A percentile compares a stretch with the other conserved stretches of the same genome.
phyloP scores from a whole-genome alignment of 2,113 vertebrate species.

The Datnioides undecimradiatus region DNA sequence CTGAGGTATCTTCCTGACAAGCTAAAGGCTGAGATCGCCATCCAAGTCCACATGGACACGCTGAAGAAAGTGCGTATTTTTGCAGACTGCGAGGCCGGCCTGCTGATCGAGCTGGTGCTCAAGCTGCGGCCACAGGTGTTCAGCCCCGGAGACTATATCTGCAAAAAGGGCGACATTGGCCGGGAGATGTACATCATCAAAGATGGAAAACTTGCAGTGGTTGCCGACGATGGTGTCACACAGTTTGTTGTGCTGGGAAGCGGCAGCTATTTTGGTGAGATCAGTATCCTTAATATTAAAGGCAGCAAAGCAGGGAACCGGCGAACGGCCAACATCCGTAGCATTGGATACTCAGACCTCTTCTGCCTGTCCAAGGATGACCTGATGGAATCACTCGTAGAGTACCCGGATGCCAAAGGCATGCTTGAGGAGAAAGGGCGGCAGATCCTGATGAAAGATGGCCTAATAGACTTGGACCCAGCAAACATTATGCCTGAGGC shows the following conservation, averaged over 20 bases:
- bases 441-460: constrained; percentile 96
- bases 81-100: constrained; percentile 95
- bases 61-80: constrained; percentile 97
- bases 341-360: constrained; percentile 96
- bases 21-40: constrained; percentile 95
- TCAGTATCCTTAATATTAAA: constrained; percentile 98
- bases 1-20: constrained; percentile 96
- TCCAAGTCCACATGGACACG: constrained; percentile 96
- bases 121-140: constrained; percentile 95
- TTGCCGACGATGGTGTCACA: constrained; percentile 95
- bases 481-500: constrained; percentile 89
- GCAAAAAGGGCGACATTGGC: constrained; percentile 97
- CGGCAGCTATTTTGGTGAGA: constrained; percentile 97
- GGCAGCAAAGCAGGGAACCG: constrained; percentile 98
- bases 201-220: constrained; percentile 96
- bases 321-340: constrained; percentile 96
- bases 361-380: constrained; percentile 98
- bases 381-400: constrained; percentile 94
- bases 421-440: constrained; percentile 97
- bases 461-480: constrained; percentile 90
- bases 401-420: constrained; percentile 95
- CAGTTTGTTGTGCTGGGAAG: constrained; percentile 96
- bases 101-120: constrained; percentile 94
- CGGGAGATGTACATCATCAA: constrained; percentile 99
- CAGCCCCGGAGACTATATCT: constrained; percentile 97